Evolutionary conservation across 2,797 vertebrate genomes (phyloP).

Genomic region (Amazonetta brasiliensis): DNA sequence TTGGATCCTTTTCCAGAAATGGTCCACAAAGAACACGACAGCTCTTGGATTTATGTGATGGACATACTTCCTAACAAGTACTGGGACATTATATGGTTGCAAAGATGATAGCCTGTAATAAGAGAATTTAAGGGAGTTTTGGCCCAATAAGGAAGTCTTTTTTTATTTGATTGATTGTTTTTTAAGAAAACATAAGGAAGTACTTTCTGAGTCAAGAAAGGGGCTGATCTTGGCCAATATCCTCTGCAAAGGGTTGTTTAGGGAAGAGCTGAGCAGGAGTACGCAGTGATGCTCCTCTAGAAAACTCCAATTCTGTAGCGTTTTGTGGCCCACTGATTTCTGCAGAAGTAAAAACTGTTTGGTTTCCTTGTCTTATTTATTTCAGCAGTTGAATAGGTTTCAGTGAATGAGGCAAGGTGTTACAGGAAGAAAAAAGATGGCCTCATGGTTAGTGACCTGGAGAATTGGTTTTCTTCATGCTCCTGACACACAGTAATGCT

Average conservation of each 20-base stretch:
- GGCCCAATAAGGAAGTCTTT: background rate
- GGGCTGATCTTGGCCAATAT: background rate
- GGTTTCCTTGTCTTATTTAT: background rate
- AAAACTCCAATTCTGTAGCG: background rate
- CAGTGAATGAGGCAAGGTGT: background rate
- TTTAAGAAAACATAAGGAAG: background rate
- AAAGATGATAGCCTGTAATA: background rate
- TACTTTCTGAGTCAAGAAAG: background rate
- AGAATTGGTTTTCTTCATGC: constrained; percentile 37
- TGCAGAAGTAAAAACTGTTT: background rate
- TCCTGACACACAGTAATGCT: background rate
- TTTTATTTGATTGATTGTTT: too few relatives aligned
- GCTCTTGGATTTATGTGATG: background rate
- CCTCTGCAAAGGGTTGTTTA: background rate
- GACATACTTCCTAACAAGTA: too few relatives aligned
- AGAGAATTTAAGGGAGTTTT: background rate
- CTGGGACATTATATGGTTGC: background rate
- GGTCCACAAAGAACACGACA: background rate
- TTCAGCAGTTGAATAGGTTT: background rate
- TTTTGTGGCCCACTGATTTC: background rate
- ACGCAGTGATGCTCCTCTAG: background rate
- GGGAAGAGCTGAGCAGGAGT: background rate
- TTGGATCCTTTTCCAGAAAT: background rate
- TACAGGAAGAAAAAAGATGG: background rate
- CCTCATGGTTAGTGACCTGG: constrained; percentile 11